phyloP scores from a whole-genome alignment of 2,888 invertebrate genomes.

The Ceriagrion tenellum region DNA sequence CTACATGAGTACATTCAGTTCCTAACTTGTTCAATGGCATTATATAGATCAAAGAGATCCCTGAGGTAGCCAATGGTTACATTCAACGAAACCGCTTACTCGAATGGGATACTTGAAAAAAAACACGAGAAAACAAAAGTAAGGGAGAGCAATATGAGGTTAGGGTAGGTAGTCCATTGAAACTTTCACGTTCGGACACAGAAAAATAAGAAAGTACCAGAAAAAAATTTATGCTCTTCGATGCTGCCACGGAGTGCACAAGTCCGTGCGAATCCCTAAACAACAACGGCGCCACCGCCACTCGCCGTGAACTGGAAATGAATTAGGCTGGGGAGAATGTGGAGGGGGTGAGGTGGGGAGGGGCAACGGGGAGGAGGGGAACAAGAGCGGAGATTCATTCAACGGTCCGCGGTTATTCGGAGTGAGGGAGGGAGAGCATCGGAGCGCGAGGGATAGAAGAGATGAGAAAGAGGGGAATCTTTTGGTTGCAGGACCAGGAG shows the following conservation, averaged over 20 bases:
- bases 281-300: neutral
- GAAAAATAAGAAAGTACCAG: neutral
- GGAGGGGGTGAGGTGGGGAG: neutral
- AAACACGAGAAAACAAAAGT: neutral
- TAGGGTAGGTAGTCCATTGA: no score
- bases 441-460: neutral
- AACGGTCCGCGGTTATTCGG: constrained; percentile 22
- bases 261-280: neutral
- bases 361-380: neutral
- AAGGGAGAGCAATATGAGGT: no score
- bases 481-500: neutral
- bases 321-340: neutral
- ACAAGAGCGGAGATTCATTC: constrained; percentile 1
- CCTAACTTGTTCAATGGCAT: no score
- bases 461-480: neutral
- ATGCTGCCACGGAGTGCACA: neutral
- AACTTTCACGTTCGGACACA: neutral
- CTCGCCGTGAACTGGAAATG: neutral
- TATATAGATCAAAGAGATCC: no score
- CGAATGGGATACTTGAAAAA: neutral
- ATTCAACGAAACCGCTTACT: no score
- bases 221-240: neutral
- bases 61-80: no score
- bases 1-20: no score
- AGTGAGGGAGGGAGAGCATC: neutral